phyloP scores from a whole-genome alignment of 1,140 invertebrate genomes.

The Aphaenogaster floridana region DNA sequence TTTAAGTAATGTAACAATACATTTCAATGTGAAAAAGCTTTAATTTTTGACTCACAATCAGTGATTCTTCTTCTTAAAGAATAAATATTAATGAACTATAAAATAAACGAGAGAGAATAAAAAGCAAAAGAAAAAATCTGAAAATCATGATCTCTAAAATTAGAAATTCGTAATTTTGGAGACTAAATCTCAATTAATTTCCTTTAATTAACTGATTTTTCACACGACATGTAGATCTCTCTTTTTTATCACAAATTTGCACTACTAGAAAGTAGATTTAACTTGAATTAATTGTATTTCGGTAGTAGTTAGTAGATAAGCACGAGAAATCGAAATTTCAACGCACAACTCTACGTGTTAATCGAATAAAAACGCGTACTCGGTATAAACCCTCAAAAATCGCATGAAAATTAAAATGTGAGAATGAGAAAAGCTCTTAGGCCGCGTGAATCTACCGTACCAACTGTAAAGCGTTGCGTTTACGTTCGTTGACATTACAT shows the following conservation, averaged over 20 bases:
- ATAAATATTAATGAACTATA: neutral
- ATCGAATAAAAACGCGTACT: constrained; percentile 76
- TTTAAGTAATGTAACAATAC: constrained; percentile 1
- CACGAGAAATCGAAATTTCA: constrained; percentile 78
- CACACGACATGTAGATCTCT: neutral
- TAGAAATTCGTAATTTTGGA: constrained; percentile 20
- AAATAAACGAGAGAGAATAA: constrained; percentile 7
- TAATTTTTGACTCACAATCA: neutral
- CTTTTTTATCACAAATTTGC: neutral
- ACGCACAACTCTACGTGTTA: constrained; percentile 73
- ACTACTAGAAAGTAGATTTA: neutral
- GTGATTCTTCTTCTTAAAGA: neutral
- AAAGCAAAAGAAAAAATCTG: constrained; percentile 3
- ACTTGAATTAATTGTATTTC: constrained; percentile 62
- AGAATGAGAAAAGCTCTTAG: constrained; percentile 76
- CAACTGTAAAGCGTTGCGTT: constrained; percentile 81
- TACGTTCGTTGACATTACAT: constrained; percentile 53
- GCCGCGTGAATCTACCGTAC: constrained; percentile 83
- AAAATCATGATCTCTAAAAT: constrained; percentile 20
- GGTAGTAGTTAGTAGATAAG: constrained; percentile 73
- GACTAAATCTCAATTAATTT: constrained; percentile 12
- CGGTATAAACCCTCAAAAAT: constrained; percentile 70
- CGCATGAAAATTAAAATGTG: constrained; percentile 72
- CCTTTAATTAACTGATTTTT: constrained; percentile 9
- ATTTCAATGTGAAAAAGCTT: constrained; percentile 1